These are phyloP conservation scores for Ptilodon capucinus DNA, from an alignment of 2,888 invertebrate species.

Conservation along the genomic window DNA sequence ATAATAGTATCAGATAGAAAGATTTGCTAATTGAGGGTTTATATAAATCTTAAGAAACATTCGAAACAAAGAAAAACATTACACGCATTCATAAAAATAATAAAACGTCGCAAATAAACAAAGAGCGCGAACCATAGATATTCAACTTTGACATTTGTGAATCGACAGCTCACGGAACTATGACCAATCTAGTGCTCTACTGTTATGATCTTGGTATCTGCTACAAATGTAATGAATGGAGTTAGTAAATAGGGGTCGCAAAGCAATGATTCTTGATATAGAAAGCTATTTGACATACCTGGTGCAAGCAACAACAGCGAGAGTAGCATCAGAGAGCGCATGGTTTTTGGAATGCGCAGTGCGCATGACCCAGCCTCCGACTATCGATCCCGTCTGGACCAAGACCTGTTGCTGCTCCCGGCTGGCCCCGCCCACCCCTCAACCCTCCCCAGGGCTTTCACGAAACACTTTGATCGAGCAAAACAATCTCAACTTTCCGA, in stretches of 20 bases:
- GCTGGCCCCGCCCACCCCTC: conserved; percentile 48
- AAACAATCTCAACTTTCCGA: conserved; percentile 75
- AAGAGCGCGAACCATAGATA: conserved; percentile 37
- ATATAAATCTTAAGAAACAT: background rate
- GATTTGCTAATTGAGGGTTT: background rate
- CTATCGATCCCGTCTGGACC: conserved; percentile 67
- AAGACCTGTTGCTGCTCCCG: conserved; percentile 72
- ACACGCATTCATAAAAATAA: background rate
- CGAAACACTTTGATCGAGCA: conserved; percentile 63
- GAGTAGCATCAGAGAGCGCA: conserved; percentile 70
- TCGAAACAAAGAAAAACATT: background rate
- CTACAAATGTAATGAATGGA: background rate
- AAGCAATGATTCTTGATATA: conserved; percentile 4
- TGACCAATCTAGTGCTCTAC: background rate
- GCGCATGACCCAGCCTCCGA: conserved; percentile 75
- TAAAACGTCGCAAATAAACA: conserved; percentile 15
- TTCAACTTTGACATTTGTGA: conserved; percentile 39
- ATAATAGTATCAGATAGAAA: too few species aligned
- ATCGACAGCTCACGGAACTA: conserved; percentile 4
- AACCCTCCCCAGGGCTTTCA: conserved; percentile 37
- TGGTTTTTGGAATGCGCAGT: conserved; percentile 55
- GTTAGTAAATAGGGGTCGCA: conserved; percentile 1
- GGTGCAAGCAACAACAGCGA: conserved; percentile 61
- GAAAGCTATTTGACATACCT: conserved; percentile 63
- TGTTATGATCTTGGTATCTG: background rate